These are phyloP conservation scores for Arenaria interpres DNA, from an alignment of 2,113 vertebrate species.

Conservation along the genomic window DNA sequence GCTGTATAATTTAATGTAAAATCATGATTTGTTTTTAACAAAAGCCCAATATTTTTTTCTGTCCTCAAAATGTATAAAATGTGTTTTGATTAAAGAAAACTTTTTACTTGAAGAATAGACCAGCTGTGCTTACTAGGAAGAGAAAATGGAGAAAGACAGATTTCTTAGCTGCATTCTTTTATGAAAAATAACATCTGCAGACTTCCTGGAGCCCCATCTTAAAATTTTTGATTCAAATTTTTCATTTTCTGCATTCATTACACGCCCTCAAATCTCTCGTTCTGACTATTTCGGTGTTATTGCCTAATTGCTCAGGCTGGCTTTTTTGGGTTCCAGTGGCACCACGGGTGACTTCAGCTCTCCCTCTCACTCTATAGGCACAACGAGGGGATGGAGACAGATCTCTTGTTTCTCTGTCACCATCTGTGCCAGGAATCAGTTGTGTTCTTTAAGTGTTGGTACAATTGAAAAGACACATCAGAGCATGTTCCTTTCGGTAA, in stretches of 20 bases:
- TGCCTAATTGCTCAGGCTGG: neutral
- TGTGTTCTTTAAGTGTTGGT: neutral
- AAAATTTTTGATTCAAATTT: neutral
- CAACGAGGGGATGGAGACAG: neutral
- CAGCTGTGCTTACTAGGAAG: slow-evolving; percentile 57
- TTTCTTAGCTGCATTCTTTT: slow-evolving; percentile 37
- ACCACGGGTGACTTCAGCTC: neutral
- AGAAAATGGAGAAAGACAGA: neutral
- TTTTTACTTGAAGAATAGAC: slow-evolving; percentile 43
- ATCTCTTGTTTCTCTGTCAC: neutral
- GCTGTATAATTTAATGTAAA: slow-evolving; percentile 44
- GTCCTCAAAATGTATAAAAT: slow-evolving; percentile 18
- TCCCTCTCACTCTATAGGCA: neutral
- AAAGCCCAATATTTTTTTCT: slow-evolving; percentile 16
- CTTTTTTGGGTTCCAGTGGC: neutral
- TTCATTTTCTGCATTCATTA: neutral
- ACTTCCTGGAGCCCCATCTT: neutral
- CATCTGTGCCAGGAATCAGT: neutral
- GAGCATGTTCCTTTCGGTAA: neutral
- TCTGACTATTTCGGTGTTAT: neutral
- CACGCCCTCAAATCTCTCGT: neutral
- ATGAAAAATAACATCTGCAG: slow-evolving; percentile 41
- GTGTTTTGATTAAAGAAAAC: slow-evolving; percentile 45
- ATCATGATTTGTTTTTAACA: slow-evolving; percentile 34
- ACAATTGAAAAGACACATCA: neutral